These are phyloP conservation scores for Artibeus lituratus DNA, from an alignment of 2,797 vertebrate genomes.

Conservation along the genomic window DNA sequence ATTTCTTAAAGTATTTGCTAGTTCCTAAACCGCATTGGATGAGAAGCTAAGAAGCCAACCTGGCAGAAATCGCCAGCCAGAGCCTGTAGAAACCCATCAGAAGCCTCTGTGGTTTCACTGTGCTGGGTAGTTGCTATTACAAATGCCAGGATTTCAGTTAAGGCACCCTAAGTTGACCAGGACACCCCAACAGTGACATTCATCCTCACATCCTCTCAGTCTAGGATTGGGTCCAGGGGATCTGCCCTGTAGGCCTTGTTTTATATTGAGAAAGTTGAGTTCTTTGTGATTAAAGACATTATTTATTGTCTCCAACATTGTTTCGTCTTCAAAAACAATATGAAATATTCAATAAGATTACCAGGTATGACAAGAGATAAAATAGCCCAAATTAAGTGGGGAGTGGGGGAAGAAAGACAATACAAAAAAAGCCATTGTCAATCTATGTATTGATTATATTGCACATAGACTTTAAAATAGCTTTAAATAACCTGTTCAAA, in stretches of 20 bases:
- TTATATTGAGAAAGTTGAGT: neutral
- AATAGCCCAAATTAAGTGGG: neutral
- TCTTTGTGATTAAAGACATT: neutral
- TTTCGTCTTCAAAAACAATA: neutral
- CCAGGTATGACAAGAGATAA: neutral
- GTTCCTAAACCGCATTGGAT: neutral
- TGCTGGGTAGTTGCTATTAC: rapidly evolving
- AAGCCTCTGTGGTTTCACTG: neutral
- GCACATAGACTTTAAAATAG: neutral
- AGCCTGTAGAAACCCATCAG: neutral
- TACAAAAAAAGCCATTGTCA: neutral
- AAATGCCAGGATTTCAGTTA: neutral
- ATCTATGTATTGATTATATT: neutral
- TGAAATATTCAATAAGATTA: neutral
- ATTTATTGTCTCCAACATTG: neutral
- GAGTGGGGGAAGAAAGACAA: too few species aligned
- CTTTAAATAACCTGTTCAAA: neutral
- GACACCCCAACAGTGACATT: neutral
- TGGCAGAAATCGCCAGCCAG: neutral
- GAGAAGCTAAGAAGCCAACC: neutral
- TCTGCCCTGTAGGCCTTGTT: neutral
- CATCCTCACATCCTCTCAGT: neutral
- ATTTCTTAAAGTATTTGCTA: neutral
- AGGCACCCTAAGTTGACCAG: neutral
- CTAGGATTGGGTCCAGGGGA: neutral